Evolutionary conservation across 2,113 vertebrate species (phyloP), one percentile per base, ranked within the genome.

Genomic region (Myiagra hebetior): DNA sequence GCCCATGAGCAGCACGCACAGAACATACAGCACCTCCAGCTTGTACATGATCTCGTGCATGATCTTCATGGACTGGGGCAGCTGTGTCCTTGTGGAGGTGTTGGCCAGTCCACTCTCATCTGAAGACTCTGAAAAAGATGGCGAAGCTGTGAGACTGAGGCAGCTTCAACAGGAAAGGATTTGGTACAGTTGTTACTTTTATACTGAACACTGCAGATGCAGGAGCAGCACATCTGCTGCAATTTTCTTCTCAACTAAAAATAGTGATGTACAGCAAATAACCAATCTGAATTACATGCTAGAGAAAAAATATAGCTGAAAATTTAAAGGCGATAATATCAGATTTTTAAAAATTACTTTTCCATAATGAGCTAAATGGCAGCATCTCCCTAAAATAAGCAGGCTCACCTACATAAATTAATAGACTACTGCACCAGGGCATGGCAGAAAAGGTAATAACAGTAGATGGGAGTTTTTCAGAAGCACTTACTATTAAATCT

Each of bases 21-120:
- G 98, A 78, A 99, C 99, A 33, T 99, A 99, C 5, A 99, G 98
- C 91, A 99, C 99, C 93, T 99, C 99, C 97, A 99, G 98, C 89
- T 99, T 99, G 91, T 99, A 99, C 99, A 99, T 99, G 78, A 99
- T 99, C 97, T 99, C 99, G 2, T 99, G 99, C 97, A 99, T 99
- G 33, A 99, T 99, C 98, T 99, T 99, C 99, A 99, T 99, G n/a
- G 99, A 99, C 95, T 99, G 99, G 2, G 99, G 99, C 64, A 99
- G 98, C 75, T 99, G 98, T 33, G 99, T 98, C 91, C 99, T 98
- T 19, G 99, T 97, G 4, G 99, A 99, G 76, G 98, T 98, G 93
- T 99, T 99, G 80, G 99, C 98, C 97, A 99, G 93, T 1, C 98
- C 99, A 74, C 98, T 99, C 94, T 99, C 99, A 97, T 99, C 99